Evolutionary conservation across 1,140 invertebrate species (phyloP), one percentile per base, ranked within the genome.

Genomic region (Drusus annulatus): DNA sequence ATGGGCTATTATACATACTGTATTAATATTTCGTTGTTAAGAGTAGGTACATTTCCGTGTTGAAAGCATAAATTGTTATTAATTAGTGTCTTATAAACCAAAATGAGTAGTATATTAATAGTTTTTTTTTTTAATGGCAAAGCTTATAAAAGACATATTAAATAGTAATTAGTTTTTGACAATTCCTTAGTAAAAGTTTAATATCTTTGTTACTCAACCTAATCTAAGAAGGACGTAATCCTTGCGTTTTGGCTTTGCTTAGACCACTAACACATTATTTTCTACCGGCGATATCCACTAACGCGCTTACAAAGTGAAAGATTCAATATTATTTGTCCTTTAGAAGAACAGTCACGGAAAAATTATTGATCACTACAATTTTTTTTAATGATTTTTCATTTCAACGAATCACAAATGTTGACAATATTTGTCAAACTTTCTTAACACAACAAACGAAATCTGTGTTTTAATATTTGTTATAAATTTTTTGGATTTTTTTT

Each of bases 191-290:
- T 63, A 25, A 63, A 63, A 63, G 62, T 69, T 63, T 50, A 69
- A 69, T 74, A 74, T 74, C 52, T 52, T 74, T 54, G 52, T 74
- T 74, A 69, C 36, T 69, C 6, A 51, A 25, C 25, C 52, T 74
- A 74, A 74, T 31, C 52, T 74, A 74, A 36, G 52, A 74, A 74
- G 21, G 69, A 74, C 69, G 69, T 74, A 54, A 74, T 54, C 50
- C 69, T 74, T 36, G 52, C 69, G 69, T 74, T 74, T 74, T 74
- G 69, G 69, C 69, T 74, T 74, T 56, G 23, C 69, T 74, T 74
- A 74, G 19, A 74, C 51, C 50, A n/a, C 69, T 74, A 74, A 74
- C 68, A 71, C 50, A 45, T 50, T 45, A 45, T 50, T 50, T 54
- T 23, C 52, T 54, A 74, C 52, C 56, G 19, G 16, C 50, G 8